Conservation (phyloP, 1,140 invertebrate genomes). For the Oryctes rhinoceros region DNA sequence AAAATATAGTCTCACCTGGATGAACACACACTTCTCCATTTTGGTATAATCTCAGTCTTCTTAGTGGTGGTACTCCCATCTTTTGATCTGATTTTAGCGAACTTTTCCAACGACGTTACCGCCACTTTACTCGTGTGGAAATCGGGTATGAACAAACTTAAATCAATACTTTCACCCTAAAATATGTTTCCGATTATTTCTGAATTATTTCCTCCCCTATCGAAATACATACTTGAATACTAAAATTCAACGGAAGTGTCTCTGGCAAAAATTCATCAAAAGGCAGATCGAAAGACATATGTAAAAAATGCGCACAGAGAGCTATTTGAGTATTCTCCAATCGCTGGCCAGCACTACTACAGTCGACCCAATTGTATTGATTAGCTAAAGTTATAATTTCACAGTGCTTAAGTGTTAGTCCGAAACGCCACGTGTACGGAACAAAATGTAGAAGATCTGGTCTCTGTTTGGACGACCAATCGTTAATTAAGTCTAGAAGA, state of each 20-base stretch:
- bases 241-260: constrained; percentile 87
- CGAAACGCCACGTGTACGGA: constrained; percentile 96
- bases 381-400: constrained; percentile 94
- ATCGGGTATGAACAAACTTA: constrained; percentile 89
- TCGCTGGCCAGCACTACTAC: constrained; percentile 81
- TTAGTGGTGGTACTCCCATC: constrained; percentile 69
- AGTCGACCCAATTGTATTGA: constrained; percentile 99
- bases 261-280: constrained; percentile 91
- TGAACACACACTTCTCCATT: constrained; percentile 89
- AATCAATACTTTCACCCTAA: constrained; percentile 88
- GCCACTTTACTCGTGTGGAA: constrained; percentile 87
- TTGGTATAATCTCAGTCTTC: constrained; percentile 69
- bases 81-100: constrained; percentile 84
- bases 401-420: constrained; percentile 92
- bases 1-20: constrained; percentile 64
- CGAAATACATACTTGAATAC: constrained; percentile 82
- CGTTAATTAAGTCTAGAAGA: constrained; percentile 85
- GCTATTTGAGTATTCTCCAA: constrained; percentile 91
- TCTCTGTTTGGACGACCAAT: constrained; percentile 91
- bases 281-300: constrained; percentile 91
- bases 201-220: too few relatives aligned
- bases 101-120: constrained; percentile 85
- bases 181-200: constrained; percentile 44
- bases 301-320: constrained; percentile 91
- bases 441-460: constrained; percentile 95